A percentile compares a stretch with the other conserved stretches of the same genome.
Evolutionary conservation across 2,113 vertebrate species (phyloP).

Genomic region (Pelecanus crispus): DNA sequence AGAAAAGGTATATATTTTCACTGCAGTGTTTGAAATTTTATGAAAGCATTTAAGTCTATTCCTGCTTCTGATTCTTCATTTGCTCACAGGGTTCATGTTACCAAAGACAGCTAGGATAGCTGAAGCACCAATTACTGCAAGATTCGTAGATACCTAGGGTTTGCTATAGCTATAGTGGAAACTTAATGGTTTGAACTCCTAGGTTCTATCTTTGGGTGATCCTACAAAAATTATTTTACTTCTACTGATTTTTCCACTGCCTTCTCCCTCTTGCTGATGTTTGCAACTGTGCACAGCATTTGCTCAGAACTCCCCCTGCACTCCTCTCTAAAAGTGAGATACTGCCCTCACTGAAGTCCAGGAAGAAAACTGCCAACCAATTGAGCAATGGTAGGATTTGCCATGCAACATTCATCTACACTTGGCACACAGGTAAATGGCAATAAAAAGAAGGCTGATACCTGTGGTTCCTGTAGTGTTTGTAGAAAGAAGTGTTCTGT

Average conservation of each 20-base stretch:
- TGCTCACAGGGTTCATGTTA: not conserved
- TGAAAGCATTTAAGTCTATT: not conserved
- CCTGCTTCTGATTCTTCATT: not conserved
- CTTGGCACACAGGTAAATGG: not conserved
- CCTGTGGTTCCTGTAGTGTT: not conserved
- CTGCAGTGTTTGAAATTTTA: not conserved
- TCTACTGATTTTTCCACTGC: not conserved
- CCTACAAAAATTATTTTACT: not conserved
- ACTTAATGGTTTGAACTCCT: not conserved
- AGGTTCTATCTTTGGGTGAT: not conserved
- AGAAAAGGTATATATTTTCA: not conserved
- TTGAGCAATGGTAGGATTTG: not conserved
- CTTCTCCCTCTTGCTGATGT: not conserved
- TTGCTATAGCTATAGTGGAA: not conserved
- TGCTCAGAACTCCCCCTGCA: not conserved
- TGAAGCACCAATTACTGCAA: not conserved
- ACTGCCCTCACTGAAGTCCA: not conserved
- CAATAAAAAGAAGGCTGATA: not conserved
- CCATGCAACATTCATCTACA: not conserved
- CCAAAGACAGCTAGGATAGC: not conserved
- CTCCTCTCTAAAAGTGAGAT: not conserved
- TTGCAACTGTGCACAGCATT: not conserved
- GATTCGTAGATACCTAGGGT: not conserved
- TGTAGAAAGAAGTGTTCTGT: not conserved
- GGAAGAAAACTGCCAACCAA: not conserved